These are phyloP conservation scores for Lamellibrachia columna DNA, from an alignment of 2,888 invertebrate genomes.

Conservation along the genomic window DNA sequence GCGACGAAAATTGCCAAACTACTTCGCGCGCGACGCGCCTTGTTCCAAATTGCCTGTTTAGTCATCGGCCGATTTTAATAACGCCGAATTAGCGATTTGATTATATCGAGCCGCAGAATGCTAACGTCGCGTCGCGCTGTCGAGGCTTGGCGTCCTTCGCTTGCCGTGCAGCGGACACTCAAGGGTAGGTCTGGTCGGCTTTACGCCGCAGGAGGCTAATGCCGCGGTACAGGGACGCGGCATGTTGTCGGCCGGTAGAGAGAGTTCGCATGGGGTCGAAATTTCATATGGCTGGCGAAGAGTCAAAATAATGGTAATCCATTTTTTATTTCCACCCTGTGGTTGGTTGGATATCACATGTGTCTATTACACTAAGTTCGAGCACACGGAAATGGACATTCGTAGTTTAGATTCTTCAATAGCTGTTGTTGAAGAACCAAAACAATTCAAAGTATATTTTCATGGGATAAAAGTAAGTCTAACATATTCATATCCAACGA, in stretches of 20 bases:
- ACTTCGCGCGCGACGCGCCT: background rate
- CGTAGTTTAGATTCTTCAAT: too few relatives aligned
- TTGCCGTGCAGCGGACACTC: background rate
- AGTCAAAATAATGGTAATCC: too few relatives aligned
- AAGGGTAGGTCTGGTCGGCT: background rate
- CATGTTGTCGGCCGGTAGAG: background rate
- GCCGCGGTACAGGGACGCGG: background rate
- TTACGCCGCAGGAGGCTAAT: background rate
- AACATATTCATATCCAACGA: too few relatives aligned
- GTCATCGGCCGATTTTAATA: background rate
- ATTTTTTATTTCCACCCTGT: too few relatives aligned
- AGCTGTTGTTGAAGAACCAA: too few relatives aligned
- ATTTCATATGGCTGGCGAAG: background rate
- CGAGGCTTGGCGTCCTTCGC: background rate
- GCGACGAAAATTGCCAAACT: background rate
- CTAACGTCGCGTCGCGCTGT: background rate
- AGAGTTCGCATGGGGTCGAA: background rate
- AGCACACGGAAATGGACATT: too few relatives aligned
- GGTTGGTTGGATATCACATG: too few relatives aligned
- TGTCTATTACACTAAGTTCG: too few relatives aligned
- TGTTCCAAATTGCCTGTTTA: background rate
- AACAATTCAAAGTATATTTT: too few relatives aligned
- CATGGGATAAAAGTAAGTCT: too few relatives aligned
- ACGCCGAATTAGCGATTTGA: constrained; percentile 1
- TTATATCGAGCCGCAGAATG: background rate